phyloP scores from a whole-genome alignment of 2,888 invertebrate genomes.

The Hipparchia semele region DNA sequence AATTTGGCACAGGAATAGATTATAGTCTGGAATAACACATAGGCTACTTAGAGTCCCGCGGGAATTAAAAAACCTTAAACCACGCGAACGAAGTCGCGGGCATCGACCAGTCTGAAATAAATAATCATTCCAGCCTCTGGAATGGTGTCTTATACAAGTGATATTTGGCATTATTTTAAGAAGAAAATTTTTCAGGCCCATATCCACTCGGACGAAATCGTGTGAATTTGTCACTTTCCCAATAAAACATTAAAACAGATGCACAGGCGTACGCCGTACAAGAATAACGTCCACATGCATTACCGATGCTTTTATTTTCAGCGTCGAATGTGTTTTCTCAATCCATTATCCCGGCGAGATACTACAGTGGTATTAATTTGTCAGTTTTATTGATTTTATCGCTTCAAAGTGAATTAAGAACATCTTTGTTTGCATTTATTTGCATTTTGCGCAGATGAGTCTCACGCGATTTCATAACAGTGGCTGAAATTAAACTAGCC shows the following conservation, averaged over 20 bases:
- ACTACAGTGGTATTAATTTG: conserved; percentile 8
- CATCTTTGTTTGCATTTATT: background rate
- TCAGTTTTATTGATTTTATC: conserved; percentile 19
- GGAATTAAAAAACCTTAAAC: too few species aligned
- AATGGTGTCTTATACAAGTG: too few species aligned
- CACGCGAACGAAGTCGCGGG: too few species aligned
- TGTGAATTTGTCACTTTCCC: background rate
- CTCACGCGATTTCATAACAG: background rate
- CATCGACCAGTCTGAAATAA: too few species aligned
- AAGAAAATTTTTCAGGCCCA: too few species aligned
- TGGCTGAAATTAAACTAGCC: background rate
- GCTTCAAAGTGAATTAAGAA: background rate
- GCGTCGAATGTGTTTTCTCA: conserved; percentile 8
- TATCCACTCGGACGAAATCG: background rate
- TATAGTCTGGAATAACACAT: too few species aligned
- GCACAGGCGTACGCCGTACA: background rate
- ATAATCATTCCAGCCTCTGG: too few species aligned
- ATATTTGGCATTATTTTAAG: too few species aligned
- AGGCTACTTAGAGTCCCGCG: too few species aligned
- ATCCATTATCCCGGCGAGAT: background rate
- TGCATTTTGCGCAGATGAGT: background rate
- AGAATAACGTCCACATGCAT: conserved; percentile 7
- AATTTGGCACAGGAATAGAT: too few species aligned
- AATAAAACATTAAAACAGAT: background rate
- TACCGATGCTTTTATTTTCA: conserved; percentile 15